phyloP scores from a whole-genome alignment of 1,140 invertebrate species.

The Pachypeltis micranthus region DNA sequence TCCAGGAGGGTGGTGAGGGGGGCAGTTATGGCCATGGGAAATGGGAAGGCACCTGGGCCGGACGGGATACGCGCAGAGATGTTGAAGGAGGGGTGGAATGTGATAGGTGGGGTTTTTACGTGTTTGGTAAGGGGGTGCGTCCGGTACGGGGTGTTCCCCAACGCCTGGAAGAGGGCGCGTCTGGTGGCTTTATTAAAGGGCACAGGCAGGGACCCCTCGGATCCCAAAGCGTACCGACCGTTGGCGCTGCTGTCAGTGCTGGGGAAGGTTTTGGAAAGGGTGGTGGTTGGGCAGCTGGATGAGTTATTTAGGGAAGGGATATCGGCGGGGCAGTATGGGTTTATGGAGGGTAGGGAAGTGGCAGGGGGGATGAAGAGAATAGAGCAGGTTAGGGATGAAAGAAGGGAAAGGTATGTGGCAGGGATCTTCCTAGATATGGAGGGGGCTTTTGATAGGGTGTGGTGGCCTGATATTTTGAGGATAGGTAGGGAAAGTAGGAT shows the following conservation, averaged over 20 bases:
- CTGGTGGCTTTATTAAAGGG: neutral
- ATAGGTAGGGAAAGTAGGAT: neutral
- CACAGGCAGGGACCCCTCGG: neutral
- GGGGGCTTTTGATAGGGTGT: neutral
- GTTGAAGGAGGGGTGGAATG: too few species aligned
- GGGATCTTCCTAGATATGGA: neutral
- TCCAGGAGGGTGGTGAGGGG: too few species aligned
- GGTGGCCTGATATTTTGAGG: neutral
- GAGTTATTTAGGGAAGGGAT: neutral
- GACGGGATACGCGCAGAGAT: too few species aligned
- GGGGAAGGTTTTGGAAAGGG: neutral
- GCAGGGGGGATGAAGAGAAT: neutral
- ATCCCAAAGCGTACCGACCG: neutral
- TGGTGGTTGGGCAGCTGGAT: neutral
- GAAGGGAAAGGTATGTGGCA: neutral
- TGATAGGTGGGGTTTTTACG: too few species aligned
- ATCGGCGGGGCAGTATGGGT: neutral
- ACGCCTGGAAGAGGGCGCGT: neutral
- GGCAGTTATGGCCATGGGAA: too few species aligned
- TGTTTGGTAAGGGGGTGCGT: too few species aligned
- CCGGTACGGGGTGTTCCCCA: too few species aligned
- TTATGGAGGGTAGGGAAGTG: neutral
- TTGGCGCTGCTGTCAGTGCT: neutral
- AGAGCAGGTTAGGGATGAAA: neutral
- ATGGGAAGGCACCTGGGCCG: too few species aligned